Percentiles rank a stretch among this genome's conserved stretches.
These are phyloP conservation scores for Anableps anableps DNA, from an alignment of 2,797 vertebrate genomes.

Conservation along the genomic window DNA sequence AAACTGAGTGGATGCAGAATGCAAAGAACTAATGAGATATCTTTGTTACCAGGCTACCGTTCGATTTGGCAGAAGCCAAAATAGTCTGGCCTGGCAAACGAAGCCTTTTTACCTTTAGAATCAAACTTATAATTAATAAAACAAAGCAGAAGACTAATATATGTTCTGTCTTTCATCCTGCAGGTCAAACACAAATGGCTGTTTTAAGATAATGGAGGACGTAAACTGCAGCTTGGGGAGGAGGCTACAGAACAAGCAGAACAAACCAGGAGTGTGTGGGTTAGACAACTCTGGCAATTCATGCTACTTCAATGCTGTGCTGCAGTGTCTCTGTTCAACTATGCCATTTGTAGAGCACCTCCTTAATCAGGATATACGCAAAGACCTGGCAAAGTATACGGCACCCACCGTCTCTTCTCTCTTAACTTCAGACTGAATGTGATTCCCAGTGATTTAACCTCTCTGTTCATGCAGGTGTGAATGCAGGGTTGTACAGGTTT, in stretches of 20 bases:
- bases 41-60: not conserved
- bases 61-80: not conserved
- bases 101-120: not conserved
- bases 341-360: conserved; percentile 85
- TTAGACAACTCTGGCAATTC: conserved; percentile 88
- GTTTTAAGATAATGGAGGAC: conserved; percentile 23
- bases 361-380: conserved; percentile 76
- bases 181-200: conserved; percentile 20
- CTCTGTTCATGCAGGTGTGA: conserved; percentile 58
- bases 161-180: not conserved
- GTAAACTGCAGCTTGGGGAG: conserved; percentile 19
- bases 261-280: conserved; percentile 81
- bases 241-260: conserved; percentile 23
- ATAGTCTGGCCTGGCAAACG: not conserved
- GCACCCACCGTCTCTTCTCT: not conserved
- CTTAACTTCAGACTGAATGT: accelerated
- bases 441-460: conserved; percentile 3
- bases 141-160: not conserved
- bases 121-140: not conserved
- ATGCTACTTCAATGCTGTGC: conserved; percentile 87
- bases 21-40: not conserved
- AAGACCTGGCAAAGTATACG: conserved; percentile 78
- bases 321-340: conserved; percentile 87
- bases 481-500: conserved; percentile 74
- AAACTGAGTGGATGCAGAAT: conserved; percentile 1